Evolutionary conservation across 30 jellyfish, hydroid and myxozoan genomes (phyloP).

Genomic region (Chrysaora quinquecirrha): DNA sequence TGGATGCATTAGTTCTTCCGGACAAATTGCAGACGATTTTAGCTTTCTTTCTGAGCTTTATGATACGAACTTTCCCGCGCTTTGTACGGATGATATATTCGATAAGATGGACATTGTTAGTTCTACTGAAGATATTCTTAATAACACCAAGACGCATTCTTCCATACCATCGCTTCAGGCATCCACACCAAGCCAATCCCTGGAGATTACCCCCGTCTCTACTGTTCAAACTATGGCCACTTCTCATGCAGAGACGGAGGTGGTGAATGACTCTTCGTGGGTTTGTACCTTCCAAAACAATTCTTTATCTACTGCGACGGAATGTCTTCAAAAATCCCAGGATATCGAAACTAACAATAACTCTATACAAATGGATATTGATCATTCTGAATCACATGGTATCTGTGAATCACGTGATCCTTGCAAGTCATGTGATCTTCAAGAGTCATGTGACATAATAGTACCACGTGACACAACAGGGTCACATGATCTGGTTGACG

Average conservation of each 20-base stretch:
- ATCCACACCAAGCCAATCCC: background rate
- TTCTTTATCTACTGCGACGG: background rate
- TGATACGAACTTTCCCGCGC: constrained; percentile 65
- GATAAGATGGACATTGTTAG: constrained; percentile 50
- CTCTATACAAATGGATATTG: constrained; percentile 25
- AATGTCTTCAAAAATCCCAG: background rate
- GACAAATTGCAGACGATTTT: constrained; percentile 52
- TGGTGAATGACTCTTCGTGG: constrained; percentile 51
- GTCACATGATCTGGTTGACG: constrained; percentile 29
- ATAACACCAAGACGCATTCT: background rate
- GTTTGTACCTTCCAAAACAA: background rate
- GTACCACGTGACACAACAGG: constrained; percentile 10
- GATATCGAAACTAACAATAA: background rate
- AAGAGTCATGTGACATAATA: background rate
- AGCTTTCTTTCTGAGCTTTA: constrained; percentile 48
- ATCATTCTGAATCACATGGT: background rate
- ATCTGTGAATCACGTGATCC: too few relatives aligned
- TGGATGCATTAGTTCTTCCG: constrained; percentile 47
- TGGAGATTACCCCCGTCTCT: constrained; percentile 1
- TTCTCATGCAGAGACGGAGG: constrained; percentile 28
- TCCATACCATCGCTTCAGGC: background rate
- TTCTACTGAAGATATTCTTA: background rate
- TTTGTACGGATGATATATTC: constrained; percentile 30
- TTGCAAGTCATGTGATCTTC: too few relatives aligned
- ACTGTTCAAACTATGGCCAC: background rate